Conservation (phyloP, 2,888 invertebrate genomes). For the Scaeva pyrastri region DNA sequence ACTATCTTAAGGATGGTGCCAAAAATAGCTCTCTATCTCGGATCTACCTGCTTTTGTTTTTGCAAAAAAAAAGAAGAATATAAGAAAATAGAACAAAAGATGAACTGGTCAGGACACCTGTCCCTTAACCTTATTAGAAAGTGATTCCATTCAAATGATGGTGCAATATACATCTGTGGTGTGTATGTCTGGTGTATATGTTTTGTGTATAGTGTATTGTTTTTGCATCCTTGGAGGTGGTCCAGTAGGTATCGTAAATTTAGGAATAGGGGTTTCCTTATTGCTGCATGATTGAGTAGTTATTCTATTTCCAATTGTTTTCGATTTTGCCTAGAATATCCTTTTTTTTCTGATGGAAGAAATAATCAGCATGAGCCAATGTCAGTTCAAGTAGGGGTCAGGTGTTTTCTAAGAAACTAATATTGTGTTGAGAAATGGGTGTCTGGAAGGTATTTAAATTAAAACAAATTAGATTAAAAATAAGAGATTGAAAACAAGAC, state of each 20-base stretch:
- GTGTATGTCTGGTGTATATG: neutral
- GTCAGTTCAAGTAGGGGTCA: constrained; percentile 10
- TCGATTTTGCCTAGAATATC: neutral
- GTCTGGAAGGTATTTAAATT: too few relatives aligned
- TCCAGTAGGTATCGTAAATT: neutral
- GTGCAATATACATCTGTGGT: constrained; percentile 50
- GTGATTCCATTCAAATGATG: constrained; percentile 40
- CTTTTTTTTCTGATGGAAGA: constrained; percentile 44
- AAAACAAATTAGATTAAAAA: too few relatives aligned
- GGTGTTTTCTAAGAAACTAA: constrained; percentile 35
- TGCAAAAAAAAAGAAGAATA: constrained; percentile 23
- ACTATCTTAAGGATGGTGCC: neutral
- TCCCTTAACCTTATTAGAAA: constrained; percentile 60
- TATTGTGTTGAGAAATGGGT: too few relatives aligned
- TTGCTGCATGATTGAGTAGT: constrained; percentile 50
- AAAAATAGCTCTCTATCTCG: neutral
- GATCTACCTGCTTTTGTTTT: neutral
- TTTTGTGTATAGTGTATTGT: constrained; percentile 39
- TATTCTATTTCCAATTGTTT: constrained; percentile 48
- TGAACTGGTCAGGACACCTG: constrained; percentile 58
- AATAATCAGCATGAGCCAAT: constrained; percentile 57
- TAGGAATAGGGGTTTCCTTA: constrained; percentile 27
- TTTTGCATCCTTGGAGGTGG: constrained; percentile 41
- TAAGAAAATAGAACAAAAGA: constrained; percentile 2
- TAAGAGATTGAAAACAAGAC: too few relatives aligned